These are phyloP conservation scores for Ophiodon elongatus DNA, from an alignment of 2,113 vertebrate genomes.

Conservation along the genomic window DNA sequence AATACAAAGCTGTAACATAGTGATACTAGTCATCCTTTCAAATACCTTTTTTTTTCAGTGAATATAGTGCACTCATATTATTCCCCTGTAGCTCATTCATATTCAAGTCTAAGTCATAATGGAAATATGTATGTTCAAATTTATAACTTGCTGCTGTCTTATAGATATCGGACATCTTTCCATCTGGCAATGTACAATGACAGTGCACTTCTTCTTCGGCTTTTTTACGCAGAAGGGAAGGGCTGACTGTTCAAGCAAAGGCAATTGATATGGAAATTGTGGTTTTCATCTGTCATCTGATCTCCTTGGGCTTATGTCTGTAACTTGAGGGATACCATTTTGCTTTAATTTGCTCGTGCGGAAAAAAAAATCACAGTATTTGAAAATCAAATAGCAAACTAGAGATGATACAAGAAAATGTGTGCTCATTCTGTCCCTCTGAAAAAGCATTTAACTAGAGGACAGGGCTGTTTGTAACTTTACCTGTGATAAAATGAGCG, in stretches of 20 bases:
- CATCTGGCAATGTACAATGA: neutral
- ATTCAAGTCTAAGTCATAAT: neutral
- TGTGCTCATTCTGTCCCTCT: constrained; percentile 58
- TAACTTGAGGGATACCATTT: constrained; percentile 35
- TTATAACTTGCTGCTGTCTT: neutral
- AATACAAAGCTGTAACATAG: no score
- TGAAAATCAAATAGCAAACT: constrained; percentile 17
- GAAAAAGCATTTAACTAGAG: constrained; percentile 36
- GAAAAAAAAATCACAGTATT: constrained; percentile 4
- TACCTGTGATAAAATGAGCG: constrained; percentile 44
- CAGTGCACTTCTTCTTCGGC: neutral
- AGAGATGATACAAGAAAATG: constrained; percentile 25
- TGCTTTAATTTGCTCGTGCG: constrained; percentile 15
- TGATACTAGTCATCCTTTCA: no score
- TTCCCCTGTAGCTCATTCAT: neutral
- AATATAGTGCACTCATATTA: neutral
- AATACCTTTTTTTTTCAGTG: neutral
- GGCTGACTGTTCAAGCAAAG: constrained; percentile 34
- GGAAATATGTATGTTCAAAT: neutral
- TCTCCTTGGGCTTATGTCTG: constrained; percentile 7
- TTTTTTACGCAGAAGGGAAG: neutral
- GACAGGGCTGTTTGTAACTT: constrained; percentile 32
- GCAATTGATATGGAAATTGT: constrained; percentile 6
- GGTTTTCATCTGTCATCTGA: constrained; percentile 36
- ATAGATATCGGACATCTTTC: neutral